Evolutionary conservation across 2,888 invertebrate species (phyloP), one percentile per base, ranked within the genome.

Genomic region (Morinoia aosen): DNA sequence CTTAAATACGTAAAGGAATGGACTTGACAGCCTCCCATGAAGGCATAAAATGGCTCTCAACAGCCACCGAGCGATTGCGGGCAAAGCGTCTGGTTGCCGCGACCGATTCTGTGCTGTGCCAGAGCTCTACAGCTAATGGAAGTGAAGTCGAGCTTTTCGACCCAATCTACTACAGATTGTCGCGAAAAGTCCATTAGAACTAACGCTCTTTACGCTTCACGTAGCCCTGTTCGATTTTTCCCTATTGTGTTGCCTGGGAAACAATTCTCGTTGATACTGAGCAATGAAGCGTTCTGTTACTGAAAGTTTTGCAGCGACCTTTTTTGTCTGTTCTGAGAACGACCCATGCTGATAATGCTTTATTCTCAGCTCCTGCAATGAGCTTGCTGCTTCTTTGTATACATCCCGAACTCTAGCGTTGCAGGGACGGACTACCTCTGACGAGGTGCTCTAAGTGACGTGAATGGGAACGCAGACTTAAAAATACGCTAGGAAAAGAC

Each of bases 1-100:
- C 93, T 93, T 58, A 93, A 93, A 93, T 57, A 93, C 93, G 48
- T 91, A 93, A 93, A 93, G 58, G 57, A 93, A 93, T 93, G 93
- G n/a, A 57, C 93, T 57, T 93, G 93, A 93, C 56, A 57, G 56
- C 57, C 57, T 33, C 39, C 93, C 93, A 48, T 93, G 93, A 57
- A 56, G 48, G 58, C 93, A 33, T 58, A 93, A 33, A 58, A 93
- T 93, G 93, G 93, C 93, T 57, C 93, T 57, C 93, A 57, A 58
- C 56, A n/a, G 93, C 93, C 93, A 93, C 57, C 93, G 56, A 57
- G 93, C 93, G 93, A 93, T 93, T 57, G 48, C 93, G 56, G 57
- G 57, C 16, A 93, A 58, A 93, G 93, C 56, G 11, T 93, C 57
- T 33, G n/a, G 56, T 57, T 12, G 93, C 33, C n/a, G 33, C 33